Base-by-base conservation (phyloP, 92 coral and sea anemone species). In the Scolanthus callimorphus region DNA sequence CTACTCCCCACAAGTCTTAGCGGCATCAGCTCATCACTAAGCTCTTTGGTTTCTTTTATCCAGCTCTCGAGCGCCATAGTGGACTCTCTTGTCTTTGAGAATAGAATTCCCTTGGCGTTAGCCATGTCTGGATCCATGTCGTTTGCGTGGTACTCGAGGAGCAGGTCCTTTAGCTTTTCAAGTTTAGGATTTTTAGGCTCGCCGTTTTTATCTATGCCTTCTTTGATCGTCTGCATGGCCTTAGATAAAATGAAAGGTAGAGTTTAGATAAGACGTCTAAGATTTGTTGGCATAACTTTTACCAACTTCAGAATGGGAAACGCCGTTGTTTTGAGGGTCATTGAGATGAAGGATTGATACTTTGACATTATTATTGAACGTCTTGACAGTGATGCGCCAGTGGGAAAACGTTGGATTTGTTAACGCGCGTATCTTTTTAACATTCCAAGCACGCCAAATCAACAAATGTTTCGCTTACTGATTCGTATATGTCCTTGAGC, bases 11-110 rank as follows among this genome's bases (percentile, higher is more conserved):
- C 88, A 45, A 91, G 89, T 3, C 56, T 38, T 43, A 76, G 63
- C 2, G 97, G 97, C 29, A 68, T 78, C 39, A 87, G 38, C 6
- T 73, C 85, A 24, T 61, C 17, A n/a, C 57, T 65, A 29, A 91
- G 61, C 21, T 59, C 73, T 11, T 72, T 44, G 15, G 73, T 67
- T 39, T 91, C 88, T 24, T 72, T 51, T 17, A 91, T 74, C 97
- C 97, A 91, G 43, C 77, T 78, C 19, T 68, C 74, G 17, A 91
- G 58, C 3, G 88, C 91, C 3, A 39, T 57, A 3, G 97, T 89
- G 22, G 85, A 81, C 57, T 75, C 90, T 29, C 97, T 72, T 3
- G 97, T 91, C 69, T 74, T 76, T 11, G 88, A 83, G 54, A 91
- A 91, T 38, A 91, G 39, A 27, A 91, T 91, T 55, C 96, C 97